Base-by-base conservation (phyloP, 2,888 invertebrate species). In the Macaria notata region DNA sequence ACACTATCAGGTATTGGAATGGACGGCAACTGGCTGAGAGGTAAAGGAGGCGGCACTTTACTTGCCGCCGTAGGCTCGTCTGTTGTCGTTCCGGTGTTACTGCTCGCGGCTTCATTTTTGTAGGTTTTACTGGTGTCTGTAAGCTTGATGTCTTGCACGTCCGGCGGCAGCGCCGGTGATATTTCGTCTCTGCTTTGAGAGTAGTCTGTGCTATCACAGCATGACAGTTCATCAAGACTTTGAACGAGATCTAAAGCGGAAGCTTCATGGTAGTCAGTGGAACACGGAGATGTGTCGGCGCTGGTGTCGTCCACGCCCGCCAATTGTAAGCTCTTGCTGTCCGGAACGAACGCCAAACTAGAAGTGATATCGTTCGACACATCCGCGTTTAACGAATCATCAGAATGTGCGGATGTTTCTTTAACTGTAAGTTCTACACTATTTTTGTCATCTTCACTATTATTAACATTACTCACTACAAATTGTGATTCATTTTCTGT, bases 201-300 rank as follows among this genome's bases (percentile, higher is more conserved):
- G 71, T 84, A 88, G 70, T 89, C 88, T 3, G 83, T 81, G 70
- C 86, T 87, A 72, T 88, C 89, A 79, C 81, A 79, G 70, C 82
- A 78, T 47, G 91, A 89, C 29, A 84, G 71, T 70, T 91, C 90
- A 56, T 88, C 90, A 49, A 84, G 78, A 65, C 87, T 88, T 69
- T 84, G 86, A 46, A 82, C 82, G 66, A 86, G 68, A 67, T 89
- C 90, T 47, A 90, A 78, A 3, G 91, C 90, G 8, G 91, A 91
- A 5, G 91, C 92, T 72, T 92, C 91, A 47, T 90, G 92, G 64
- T 91, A 91, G 70, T 91, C 91, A 1, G 90, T 89, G 42, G 91
- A 91, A 69, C 91, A 88, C 7, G 91, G 87, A 31, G 90, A 91
- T 8, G 90, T 91, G 55, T 86, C 86, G 53, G 85, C 86, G 74